Conservation (phyloP, 2,888 invertebrate genomes). For the Icerya purchasi region DNA sequence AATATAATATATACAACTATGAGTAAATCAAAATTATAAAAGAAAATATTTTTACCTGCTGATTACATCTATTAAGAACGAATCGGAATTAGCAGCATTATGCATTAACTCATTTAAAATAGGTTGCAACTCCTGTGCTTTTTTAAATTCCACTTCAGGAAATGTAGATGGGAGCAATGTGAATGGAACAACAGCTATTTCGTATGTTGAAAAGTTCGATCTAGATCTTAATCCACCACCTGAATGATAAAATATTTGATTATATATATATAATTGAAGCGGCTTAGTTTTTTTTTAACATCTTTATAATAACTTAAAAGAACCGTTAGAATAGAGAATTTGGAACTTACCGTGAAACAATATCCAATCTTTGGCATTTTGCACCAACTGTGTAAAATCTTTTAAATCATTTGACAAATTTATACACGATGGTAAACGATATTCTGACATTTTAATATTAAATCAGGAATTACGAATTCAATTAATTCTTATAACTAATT, state of each 20-base stretch:
- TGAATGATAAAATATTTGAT: no score
- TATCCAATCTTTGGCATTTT: slow-evolving; percentile 64
- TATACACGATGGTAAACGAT: neutral
- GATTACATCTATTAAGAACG: slow-evolving; percentile 37
- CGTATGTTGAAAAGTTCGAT: slow-evolving; percentile 41
- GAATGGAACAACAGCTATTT: slow-evolving; percentile 57
- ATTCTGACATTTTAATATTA: neutral
- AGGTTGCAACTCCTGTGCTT: slow-evolving; percentile 49
- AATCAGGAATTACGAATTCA: no score
- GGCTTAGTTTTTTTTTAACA: neutral
- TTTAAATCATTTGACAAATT: slow-evolving; percentile 21
- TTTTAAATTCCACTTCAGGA: slow-evolving; percentile 49
- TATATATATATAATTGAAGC: neutral
- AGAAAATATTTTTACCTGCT: slow-evolving; percentile 10
- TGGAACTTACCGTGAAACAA: slow-evolving; percentile 43
- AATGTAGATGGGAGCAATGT: slow-evolving; percentile 56
- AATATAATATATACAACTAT: no score
- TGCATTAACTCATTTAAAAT: slow-evolving; percentile 63
- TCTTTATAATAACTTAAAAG: neutral
- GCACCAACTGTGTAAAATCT: slow-evolving; percentile 39
- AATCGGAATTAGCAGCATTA: slow-evolving; percentile 58
- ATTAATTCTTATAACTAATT: no score
- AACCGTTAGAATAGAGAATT: slow-evolving; percentile 1
- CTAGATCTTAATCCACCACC: slow-evolving; percentile 54
- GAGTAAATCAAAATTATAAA: no score